Base-by-base conservation (phyloP, 2,797 vertebrate genomes). In the Clarias pachynema region DNA sequence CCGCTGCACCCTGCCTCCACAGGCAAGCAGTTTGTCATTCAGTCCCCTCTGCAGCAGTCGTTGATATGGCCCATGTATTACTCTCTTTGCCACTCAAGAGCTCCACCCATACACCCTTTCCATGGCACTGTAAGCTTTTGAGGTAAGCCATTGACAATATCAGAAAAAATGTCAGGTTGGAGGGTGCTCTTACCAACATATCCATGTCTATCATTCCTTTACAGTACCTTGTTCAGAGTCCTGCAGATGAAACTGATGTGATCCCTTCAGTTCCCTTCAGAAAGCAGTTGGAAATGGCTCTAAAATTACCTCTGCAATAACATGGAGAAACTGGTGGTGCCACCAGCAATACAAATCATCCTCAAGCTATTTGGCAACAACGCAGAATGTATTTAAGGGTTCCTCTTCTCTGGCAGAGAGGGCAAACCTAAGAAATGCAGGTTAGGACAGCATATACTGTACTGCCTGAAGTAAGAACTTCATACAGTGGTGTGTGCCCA, bases 401-500 rank as follows among this genome's bases (percentile, higher is more conserved):
- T 57, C 18, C 16, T 75, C n/a, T 29, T 14, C 5, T 78, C 5
- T 37, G 5, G 20, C 20, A 59, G 29, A 57, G 22, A 37, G 73
- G 16, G 29, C n/a, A 20, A 53, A 26, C 62, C 59, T 26, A 40
- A 84, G 69, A 2, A 26, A 26, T 69, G 8, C 49, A 69, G 26
- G 57, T 59, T 82, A 29, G 65, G 5, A 80, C 75, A 22, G 81
- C 70, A 31, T 57, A 34, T 2, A 80, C 40, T 44, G 40, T 2
- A 80, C 40, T 44, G 40, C 68, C 18, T 57, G 62, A 31, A 87
- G 29, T 16, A 77, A 40, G 53, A 81, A 70, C 37, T 66, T 74
- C 1, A 84, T 81, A 49, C 44, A 49, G 18, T 15, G 24, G 16
- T 77, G n/a, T 87, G 60, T 34, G 63, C 8, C 29, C n/a, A 75